Base-by-base conservation (phyloP, 1,140 invertebrate species). In the Apis laboriosa region DNA sequence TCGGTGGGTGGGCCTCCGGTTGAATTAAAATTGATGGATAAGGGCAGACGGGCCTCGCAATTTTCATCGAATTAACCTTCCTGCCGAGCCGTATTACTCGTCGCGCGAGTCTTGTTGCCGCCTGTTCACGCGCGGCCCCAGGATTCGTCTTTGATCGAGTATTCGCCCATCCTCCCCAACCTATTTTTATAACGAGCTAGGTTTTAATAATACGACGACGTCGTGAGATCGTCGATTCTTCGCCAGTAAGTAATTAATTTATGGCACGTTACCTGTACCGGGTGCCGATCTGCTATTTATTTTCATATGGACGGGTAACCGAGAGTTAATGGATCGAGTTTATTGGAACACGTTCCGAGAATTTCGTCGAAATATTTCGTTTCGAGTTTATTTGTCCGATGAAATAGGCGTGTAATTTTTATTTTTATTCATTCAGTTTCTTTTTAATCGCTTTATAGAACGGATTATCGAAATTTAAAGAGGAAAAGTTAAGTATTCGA, bases 21-120 rank as follows among this genome's bases (percentile, higher is more conserved):
- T 85, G 83, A 86, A 89, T 86, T 89, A 89, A 87, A 89, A 89
- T 87, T 79, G 83, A 87, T 87, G 77, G 81, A 87, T 87, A 86
- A 86, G 73, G 66, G 66, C 82, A 86, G 84, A 88, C 86, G 53
- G 61, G 74, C 80, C 77, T 86, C 72, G 87, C 84, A 80, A 87
- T 83, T 89, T 89, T 87, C 81, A 66, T 86, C 84, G 70, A 84
- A 89, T 86, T 89, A 86, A 85, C 77, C 73, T 53, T 21, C 51
- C 12, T 17, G 28, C 53, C 51, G 2, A 13, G 75, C 21, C 61
- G 21, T 63, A 76, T 84, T 84, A 84, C 75, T 43, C 34, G 64
- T 82, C 76, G 80, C 85, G 68, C 66, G 24, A 84, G 78, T 71
- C 58, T 63, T 63, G 58, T 43, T 68, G 77, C 60, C 74, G 15